Conservation (phyloP, 2,888 invertebrate genomes). For the Tortrix viridana region DNA sequence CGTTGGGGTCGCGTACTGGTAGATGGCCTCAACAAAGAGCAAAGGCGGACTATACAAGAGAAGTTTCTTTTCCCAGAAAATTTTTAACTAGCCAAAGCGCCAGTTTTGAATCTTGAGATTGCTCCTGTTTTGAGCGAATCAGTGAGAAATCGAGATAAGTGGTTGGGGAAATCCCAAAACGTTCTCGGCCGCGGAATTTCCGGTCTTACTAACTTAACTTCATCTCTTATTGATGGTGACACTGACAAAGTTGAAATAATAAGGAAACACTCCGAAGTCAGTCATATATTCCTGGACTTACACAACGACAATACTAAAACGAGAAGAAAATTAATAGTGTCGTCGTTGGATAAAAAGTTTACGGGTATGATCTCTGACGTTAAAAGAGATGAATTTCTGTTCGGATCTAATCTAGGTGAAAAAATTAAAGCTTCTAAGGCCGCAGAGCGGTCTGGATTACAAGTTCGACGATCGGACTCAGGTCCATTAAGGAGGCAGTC, state of each 20-base stretch:
- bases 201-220: slow-evolving; percentile 9
- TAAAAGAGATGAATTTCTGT: slow-evolving; percentile 22
- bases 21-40: slow-evolving; percentile 12
- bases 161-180: slow-evolving; percentile 25
- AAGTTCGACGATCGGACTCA: background rate
- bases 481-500: slow-evolving; percentile 13
- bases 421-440: too few species aligned
- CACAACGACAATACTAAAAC: slow-evolving; percentile 31
- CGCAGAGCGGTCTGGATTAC: too few species aligned
- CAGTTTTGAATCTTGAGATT: slow-evolving; percentile 28
- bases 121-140: slow-evolving; percentile 18
- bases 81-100: slow-evolving; percentile 23
- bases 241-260: slow-evolving; percentile 19
- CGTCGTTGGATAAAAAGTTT: slow-evolving; percentile 38
- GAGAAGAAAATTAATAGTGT: slow-evolving; percentile 34
- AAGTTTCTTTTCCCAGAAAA: slow-evolving; percentile 11
- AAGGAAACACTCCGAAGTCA: slow-evolving; percentile 26
- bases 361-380: slow-evolving; percentile 22
- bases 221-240: slow-evolving; percentile 16
- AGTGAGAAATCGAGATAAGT: slow-evolving; percentile 25
- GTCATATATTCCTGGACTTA: slow-evolving; percentile 30
- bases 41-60: background rate
- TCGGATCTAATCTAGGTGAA: slow-evolving; percentile 21
- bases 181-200: slow-evolving; percentile 28
- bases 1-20: slow-evolving; percentile 17